phyloP scores from a whole-genome alignment of 2,113 vertebrate species.

The Pogonocichla stellata region DNA sequence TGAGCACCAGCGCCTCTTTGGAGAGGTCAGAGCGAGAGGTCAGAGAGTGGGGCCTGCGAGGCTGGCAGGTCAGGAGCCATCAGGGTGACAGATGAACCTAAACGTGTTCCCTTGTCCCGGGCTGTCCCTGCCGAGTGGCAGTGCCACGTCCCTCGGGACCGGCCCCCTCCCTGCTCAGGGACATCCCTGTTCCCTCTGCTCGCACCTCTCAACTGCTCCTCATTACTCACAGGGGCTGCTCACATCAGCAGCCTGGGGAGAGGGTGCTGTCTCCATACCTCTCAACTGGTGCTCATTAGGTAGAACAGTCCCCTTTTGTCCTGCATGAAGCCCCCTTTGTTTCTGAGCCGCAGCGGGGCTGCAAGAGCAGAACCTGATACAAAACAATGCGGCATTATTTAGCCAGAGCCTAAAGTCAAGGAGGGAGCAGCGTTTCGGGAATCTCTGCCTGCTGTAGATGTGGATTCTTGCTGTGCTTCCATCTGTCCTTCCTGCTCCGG shows the following conservation, averaged over 20 bases:
- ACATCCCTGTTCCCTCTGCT: conserved; percentile 26
- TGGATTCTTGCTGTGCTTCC: not conserved
- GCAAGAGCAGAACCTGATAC: conserved; percentile 78
- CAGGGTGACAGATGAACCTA: conserved; percentile 82
- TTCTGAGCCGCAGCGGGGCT: conserved; percentile 57
- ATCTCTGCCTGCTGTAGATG: not conserved
- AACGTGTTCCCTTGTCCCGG: conserved; percentile 32
- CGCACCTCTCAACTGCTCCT: conserved; percentile 82
- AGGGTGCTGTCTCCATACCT: conserved; percentile 81
- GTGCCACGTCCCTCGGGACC: conserved; percentile 16
- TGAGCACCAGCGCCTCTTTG: conserved; percentile 74
- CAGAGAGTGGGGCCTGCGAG: conserved; percentile 81
- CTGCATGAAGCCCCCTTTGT: conserved; percentile 82
- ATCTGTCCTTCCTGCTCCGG: not conserved
- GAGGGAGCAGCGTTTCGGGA: not conserved
- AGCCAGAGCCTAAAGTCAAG: conserved; percentile 50
- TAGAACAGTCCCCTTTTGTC: conserved; percentile 81
- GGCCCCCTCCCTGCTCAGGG: conserved; percentile 12
- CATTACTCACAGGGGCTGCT: conserved; percentile 68
- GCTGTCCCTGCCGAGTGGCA: not conserved
- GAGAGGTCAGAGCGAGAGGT: conserved; percentile 86
- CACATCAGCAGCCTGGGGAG: conserved; percentile 52
- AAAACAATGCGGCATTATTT: conserved; percentile 79
- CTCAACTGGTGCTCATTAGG: conserved; percentile 86
- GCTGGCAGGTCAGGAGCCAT: conserved; percentile 85